Evolutionary conservation across 2,113 vertebrate genomes (phyloP), one percentile per base, ranked within the genome.

Genomic region (Anguilla japonica): DNA sequence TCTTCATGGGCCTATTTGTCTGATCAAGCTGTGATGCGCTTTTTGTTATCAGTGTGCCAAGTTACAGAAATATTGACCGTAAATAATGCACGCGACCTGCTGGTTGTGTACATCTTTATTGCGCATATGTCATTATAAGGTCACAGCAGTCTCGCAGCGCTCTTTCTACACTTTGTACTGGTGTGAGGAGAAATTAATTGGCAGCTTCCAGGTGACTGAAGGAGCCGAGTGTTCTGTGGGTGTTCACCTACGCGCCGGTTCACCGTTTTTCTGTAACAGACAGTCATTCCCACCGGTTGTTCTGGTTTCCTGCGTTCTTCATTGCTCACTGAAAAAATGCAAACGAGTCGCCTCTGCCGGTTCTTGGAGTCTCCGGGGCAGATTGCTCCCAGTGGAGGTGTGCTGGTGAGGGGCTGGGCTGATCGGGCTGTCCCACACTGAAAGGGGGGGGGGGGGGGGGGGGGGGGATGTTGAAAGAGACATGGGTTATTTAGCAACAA

Each of bases 371-470:
- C 60, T 50, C 3, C 60, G 79, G 40, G 79, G 50, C 85, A 81
- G 85, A 81, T 86, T 86, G 85, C 34, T 34, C 40, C 29, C 18
- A 39, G n/a, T n/a, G 50, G 85, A 86, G 53, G 85, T 86, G 79
- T 41, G 39, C 39, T 81, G 85, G 85, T 34, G 16, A 20, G 7
- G 20, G 39, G 78, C 85, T 79, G 18, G 78, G 22, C 39, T 79
- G 46, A 81, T 79, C 81, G 50, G 3, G 39, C 85, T 81, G 56
- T 86, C 79, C 29, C 75, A 41, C 81, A 86, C 53, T 9, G 18
- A 60, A 60, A 60, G 39, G n/a, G 26, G 53, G 9, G n/a, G 26
- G 18, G 20, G 80, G 6, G 1, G 41, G 41, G 8, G 41, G n/a
- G 26, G 29, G 15, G 41, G 67, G 34, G 39, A 75, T 34, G 34